phyloP scores from a whole-genome alignment of 2,888 invertebrate species.

The Mylabris sibirica region DNA sequence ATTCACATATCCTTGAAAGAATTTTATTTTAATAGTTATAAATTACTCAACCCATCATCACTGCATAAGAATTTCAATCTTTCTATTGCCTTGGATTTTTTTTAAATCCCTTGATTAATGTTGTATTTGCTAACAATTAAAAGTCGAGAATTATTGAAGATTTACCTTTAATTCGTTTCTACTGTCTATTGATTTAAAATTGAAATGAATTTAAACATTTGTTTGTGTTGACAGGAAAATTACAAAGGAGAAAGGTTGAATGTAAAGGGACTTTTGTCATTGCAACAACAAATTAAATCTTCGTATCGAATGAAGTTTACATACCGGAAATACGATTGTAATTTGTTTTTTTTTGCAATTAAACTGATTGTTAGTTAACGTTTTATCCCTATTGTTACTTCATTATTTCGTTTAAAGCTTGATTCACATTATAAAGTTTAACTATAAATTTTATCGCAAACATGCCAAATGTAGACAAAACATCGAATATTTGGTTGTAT shows the following conservation, averaged over 20 bases:
- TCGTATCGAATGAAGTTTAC: neutral
- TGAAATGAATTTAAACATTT: neutral
- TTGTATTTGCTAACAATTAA: neutral
- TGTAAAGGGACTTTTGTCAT: neutral
- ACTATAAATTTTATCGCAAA: too few species aligned
- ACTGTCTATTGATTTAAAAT: neutral
- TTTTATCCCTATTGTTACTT: neutral
- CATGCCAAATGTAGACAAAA: too few species aligned
- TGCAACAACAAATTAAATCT: neutral
- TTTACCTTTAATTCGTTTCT: neutral
- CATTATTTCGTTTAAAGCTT: neutral
- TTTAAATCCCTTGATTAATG: neutral
- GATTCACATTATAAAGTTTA: too few species aligned
- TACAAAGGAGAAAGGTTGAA: neutral
- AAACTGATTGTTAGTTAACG: neutral
- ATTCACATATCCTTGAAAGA: neutral
- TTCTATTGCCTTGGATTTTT: neutral
- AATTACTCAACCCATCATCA: neutral
- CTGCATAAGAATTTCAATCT: neutral
- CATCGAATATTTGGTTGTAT: too few species aligned
- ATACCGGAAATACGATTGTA: neutral
- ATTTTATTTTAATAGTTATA: neutral
- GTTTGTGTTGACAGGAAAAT: neutral
- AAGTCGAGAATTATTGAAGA: neutral
- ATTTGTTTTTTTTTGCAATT: neutral